Conservation (phyloP, 2,113 vertebrate genomes). For the Pholis gunnellus region DNA sequence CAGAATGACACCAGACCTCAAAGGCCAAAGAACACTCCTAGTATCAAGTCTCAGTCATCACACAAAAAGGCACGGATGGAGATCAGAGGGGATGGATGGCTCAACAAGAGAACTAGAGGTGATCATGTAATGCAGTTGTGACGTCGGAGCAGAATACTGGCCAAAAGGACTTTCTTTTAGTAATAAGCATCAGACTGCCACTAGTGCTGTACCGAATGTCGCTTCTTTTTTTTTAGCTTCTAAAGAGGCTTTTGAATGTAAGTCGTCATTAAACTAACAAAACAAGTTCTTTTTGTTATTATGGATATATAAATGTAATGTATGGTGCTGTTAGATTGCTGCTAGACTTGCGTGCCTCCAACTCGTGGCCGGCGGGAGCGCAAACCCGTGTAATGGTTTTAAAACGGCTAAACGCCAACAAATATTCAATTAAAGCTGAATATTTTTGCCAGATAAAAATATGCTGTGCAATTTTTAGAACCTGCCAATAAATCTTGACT, state of each 20-base stretch:
- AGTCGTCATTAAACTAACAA: neutral
- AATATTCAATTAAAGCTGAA: neutral
- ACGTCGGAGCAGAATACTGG: slow-evolving; percentile 36
- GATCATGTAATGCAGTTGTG: slow-evolving; percentile 47
- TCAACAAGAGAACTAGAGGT: slow-evolving; percentile 15
- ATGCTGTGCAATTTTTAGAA: neutral
- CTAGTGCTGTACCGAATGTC: neutral
- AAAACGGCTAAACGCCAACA: neutral
- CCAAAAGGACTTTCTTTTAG: neutral
- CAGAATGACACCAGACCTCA: slow-evolving; percentile 9
- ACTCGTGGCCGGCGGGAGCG: too few relatives aligned
- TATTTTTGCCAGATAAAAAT: neutral
- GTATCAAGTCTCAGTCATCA: slow-evolving; percentile 25
- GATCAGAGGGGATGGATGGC: slow-evolving; percentile 65
- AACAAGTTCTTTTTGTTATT: neutral
- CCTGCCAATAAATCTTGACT: neutral
- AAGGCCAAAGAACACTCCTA: slow-evolving; percentile 14
- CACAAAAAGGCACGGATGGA: slow-evolving; percentile 52
- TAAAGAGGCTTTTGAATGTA: neutral
- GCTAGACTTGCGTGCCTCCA: neutral
- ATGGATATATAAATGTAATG: neutral
- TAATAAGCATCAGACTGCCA: neutral
- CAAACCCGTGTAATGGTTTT: neutral
- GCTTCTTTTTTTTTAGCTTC: neutral
- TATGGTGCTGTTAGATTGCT: neutral